Evolutionary conservation across 2,888 invertebrate genomes (phyloP), one percentile per base, ranked within the genome.

Genomic region (Emmelina monodactyla): DNA sequence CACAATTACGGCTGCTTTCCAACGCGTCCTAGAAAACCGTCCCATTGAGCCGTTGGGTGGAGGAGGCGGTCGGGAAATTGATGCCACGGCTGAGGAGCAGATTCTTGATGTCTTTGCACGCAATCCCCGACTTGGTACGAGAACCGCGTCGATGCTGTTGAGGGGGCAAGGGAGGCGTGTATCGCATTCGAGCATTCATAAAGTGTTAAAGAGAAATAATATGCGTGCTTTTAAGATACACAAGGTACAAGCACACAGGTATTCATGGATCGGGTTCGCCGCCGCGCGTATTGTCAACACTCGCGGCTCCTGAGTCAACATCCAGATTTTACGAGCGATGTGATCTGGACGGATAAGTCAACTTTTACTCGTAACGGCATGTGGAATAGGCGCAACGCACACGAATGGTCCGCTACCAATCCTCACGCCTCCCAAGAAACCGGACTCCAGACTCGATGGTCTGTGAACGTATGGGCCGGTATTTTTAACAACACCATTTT

Each of bases 341-440:
- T 42, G 2, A 38, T 38, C 15, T 39, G 34, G 37, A 42, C 38
- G 5, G 37, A 42, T 13, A 39, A 39, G 16, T 31, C 28, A 7
- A 42, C 37, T 4, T 42, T 38, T n/a, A 42, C 38, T 1, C 22
- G 38, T 7, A 42, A 40, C 16, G 37, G 39, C 7, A 16, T 41
- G 7, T 41, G 37, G 36, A 41, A 43, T 16, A 2, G 37, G 13
- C 28, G 30, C 14, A 40, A 43, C 22, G n/a, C 28, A 7, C 34
- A 33, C 2, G 7, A 25, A n/a, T 39, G 36, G 37, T 7, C 28
- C 4, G n/a, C 3, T 3, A 16, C n/a, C 1, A 42, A 42, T 33
- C 37, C 42, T 12, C 33, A 31, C 7, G 11, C 28, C 1, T 7
- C 13, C 12, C 30, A 14, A 12, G 32, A 38, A 16, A 34, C 35